These are phyloP conservation scores for Dasypus novemcinctus DNA, from an alignment of 2,113 vertebrate genomes.

Conservation along the genomic window DNA sequence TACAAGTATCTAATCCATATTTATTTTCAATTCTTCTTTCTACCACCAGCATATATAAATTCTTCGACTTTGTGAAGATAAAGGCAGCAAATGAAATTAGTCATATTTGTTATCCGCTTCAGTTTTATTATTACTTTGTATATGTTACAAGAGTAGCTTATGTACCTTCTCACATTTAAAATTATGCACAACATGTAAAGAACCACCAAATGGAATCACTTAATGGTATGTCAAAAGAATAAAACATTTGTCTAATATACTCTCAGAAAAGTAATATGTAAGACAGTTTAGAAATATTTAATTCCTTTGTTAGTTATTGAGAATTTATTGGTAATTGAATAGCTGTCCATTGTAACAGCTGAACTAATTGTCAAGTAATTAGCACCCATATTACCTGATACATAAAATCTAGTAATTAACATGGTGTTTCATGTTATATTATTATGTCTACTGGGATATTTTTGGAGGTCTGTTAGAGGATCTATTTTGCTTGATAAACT, in stretches of 20 bases:
- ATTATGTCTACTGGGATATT: background rate
- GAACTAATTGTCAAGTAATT: background rate
- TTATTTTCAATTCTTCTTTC: background rate
- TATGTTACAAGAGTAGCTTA: background rate
- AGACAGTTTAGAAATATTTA: constrained; percentile 14
- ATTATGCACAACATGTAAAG: background rate
- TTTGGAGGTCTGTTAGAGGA: background rate
- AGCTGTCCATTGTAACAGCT: background rate
- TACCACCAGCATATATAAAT: background rate
- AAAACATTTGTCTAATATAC: background rate
- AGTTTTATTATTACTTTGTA: background rate
- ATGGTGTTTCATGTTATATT: background rate
- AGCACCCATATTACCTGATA: background rate
- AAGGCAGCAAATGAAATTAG: background rate
- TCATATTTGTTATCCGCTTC: background rate
- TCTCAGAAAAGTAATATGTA: background rate
- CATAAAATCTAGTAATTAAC: background rate
- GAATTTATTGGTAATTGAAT: constrained; percentile 7
- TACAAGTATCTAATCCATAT: background rate
- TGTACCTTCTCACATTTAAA: background rate
- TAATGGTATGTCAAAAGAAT: background rate
- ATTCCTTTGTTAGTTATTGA: background rate
- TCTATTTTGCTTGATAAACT: background rate
- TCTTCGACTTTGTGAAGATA: background rate
- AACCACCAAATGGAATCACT: background rate